Evolutionary conservation across 2,797 vertebrate species (phyloP).

Genomic region (Chromobotia macracanthus): DNA sequence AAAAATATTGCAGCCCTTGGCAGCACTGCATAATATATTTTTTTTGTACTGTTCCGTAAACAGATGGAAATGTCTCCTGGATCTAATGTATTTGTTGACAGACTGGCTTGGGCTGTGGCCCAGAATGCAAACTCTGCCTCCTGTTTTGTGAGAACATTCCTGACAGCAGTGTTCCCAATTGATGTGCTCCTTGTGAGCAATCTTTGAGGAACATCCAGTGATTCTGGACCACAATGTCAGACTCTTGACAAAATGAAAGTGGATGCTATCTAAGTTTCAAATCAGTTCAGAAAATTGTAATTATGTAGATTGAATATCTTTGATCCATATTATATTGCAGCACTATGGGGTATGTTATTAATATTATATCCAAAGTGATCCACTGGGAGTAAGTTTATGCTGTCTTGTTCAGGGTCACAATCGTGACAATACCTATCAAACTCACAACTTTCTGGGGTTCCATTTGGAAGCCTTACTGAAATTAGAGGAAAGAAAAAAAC

Average conservation of each 20-base stretch:
- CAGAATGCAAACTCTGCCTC: constrained; percentile 41
- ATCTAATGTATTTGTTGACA: neutral
- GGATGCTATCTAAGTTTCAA: constrained; percentile 40
- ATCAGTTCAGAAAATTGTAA: neutral
- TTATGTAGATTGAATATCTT: neutral
- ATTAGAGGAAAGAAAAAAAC: constrained; percentile 8
- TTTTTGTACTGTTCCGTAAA: neutral
- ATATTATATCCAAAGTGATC: too few species aligned
- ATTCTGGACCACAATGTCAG: constrained; percentile 20
- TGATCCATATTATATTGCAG: neutral
- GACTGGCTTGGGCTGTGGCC: constrained; percentile 35
- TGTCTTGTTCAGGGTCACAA: too few species aligned
- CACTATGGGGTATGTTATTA: too few species aligned
- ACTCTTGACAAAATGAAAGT: constrained; percentile 43
- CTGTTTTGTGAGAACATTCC: constrained; percentile 33
- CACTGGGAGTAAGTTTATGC: too few species aligned
- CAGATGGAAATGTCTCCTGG: constrained; percentile 3
- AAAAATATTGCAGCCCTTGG: neutral
- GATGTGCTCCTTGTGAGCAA: constrained; percentile 50
- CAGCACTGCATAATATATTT: neutral
- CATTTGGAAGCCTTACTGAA: constrained; percentile 2
- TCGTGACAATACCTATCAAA: neutral
- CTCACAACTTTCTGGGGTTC: neutral
- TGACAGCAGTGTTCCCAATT: constrained; percentile 31
- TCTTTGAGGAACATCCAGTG: constrained; percentile 32